These are phyloP conservation scores for Parnassius orleans DNA, from an alignment of 2,888 invertebrate genomes.

Conservation along the genomic window DNA sequence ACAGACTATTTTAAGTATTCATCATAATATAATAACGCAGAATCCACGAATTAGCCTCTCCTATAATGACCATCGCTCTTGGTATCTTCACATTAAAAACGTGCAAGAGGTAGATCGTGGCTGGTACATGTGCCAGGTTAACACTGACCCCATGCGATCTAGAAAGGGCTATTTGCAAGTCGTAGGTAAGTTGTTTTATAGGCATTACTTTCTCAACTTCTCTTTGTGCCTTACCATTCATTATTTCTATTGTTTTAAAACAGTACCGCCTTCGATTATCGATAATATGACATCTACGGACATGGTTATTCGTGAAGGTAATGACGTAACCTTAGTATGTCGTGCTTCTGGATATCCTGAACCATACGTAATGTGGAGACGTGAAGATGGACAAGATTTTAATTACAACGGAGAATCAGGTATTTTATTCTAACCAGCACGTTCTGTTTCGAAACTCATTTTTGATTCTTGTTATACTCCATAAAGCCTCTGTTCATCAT, in stretches of 20 bases:
- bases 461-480: no score
- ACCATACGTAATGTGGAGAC: conserved; percentile 95
- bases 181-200: conserved; percentile 84
- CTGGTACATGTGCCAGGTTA: conserved; percentile 96
- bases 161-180: conserved; percentile 94
- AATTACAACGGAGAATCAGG: conserved; percentile 93
- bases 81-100: conserved; percentile 94
- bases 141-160: conserved; percentile 95
- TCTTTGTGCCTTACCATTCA: no score
- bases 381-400: conserved; percentile 94
- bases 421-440: conserved; percentile 46
- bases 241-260: conserved; percentile 31
- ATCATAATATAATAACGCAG: conserved; percentile 94
- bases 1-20: conserved; percentile 95
- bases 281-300: conserved; percentile 95
- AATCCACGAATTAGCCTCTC: conserved; percentile 92
- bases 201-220: no score
- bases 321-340: conserved; percentile 92
- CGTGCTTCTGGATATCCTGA: conserved; percentile 94
- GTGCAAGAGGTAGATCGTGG: conserved; percentile 93
- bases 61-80: conserved; percentile 94
- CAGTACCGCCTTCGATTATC: conserved; percentile 95
- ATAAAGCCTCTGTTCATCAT: no score
- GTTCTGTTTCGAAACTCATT: no score
- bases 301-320: conserved; percentile 93